Evolutionary conservation across 2,888 invertebrate species (phyloP).

Genomic region (Theristus sp.): DNA sequence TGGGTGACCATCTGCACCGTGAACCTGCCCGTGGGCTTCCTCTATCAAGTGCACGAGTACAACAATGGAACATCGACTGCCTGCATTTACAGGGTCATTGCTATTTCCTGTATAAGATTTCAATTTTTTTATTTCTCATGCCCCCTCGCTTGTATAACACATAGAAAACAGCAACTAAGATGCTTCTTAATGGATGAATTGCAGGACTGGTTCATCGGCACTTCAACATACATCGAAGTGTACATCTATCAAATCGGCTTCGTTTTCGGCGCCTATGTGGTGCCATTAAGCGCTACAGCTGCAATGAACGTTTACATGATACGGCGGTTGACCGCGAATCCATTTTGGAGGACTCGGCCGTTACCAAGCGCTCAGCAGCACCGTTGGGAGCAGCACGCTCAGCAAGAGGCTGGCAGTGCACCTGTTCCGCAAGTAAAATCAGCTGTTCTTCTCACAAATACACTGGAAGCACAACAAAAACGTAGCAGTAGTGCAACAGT

Average conservation of each 20-base stretch:
- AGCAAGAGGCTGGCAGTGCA: too few species aligned
- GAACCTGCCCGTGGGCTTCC: slow-evolving; percentile 25
- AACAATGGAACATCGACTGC: not conserved
- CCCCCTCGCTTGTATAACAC: too few species aligned
- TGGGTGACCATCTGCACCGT: slow-evolving; percentile 51
- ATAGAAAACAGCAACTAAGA: too few species aligned
- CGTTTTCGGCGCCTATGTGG: not conserved
- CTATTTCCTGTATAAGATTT: not conserved
- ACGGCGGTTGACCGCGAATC: not conserved
- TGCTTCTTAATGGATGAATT: too few species aligned
- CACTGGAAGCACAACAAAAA: too few species aligned
- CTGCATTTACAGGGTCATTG: not conserved
- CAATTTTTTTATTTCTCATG: not conserved
- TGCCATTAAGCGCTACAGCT: not conserved
- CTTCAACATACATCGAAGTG: not conserved
- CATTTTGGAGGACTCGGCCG: not conserved
- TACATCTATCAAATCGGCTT: not conserved
- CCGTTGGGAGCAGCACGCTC: too few species aligned
- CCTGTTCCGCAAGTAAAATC: too few species aligned
- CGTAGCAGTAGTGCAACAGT: too few species aligned
- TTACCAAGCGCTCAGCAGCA: too few species aligned
- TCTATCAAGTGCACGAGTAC: slow-evolving; percentile 16
- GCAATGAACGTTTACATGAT: not conserved
- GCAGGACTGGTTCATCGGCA: not conserved
- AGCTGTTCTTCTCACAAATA: too few species aligned